phyloP scores from a whole-genome alignment of 2,113 vertebrate genomes.

The Leiothrix lutea region DNA sequence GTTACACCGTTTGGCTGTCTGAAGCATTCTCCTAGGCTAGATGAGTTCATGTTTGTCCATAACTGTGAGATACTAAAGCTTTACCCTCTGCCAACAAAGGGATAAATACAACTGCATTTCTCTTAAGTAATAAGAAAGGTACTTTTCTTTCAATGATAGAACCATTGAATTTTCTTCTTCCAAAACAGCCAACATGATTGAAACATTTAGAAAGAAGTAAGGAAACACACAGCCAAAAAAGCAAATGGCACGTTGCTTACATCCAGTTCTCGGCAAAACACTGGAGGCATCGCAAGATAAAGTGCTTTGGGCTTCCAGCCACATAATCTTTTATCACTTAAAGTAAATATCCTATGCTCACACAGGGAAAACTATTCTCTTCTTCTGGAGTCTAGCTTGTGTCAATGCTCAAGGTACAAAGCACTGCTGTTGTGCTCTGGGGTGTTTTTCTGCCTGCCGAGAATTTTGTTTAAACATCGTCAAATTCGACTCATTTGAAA shows the following conservation, averaged over 20 bases:
- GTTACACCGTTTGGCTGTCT: background rate
- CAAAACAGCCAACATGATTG: background rate
- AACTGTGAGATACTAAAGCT: background rate
- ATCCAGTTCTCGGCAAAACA: constrained; percentile 38
- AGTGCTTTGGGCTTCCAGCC: constrained; percentile 61
- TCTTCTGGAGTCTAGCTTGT: background rate
- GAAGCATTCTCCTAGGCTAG: background rate
- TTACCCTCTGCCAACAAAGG: background rate
- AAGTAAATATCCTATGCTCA: constrained; percentile 46
- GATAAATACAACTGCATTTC: background rate
- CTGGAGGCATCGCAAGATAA: constrained; percentile 38
- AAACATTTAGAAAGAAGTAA: constrained; percentile 7
- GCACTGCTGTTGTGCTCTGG: background rate
- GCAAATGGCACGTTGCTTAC: constrained; percentile 42
- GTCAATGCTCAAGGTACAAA: background rate
- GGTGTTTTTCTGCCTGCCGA: background rate
- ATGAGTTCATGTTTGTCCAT: background rate
- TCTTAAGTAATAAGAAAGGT: constrained; percentile 32
- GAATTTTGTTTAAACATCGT: background rate
- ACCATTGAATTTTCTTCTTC: constrained; percentile 16
- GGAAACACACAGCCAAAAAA: constrained; percentile 31
- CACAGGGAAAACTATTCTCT: constrained; percentile 3
- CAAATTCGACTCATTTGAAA: background rate
- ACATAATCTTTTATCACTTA: constrained; percentile 37
- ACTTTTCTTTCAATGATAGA: constrained; percentile 23